phyloP scores from a whole-genome alignment of 2,888 invertebrate species.

The Tholera decimalis region DNA sequence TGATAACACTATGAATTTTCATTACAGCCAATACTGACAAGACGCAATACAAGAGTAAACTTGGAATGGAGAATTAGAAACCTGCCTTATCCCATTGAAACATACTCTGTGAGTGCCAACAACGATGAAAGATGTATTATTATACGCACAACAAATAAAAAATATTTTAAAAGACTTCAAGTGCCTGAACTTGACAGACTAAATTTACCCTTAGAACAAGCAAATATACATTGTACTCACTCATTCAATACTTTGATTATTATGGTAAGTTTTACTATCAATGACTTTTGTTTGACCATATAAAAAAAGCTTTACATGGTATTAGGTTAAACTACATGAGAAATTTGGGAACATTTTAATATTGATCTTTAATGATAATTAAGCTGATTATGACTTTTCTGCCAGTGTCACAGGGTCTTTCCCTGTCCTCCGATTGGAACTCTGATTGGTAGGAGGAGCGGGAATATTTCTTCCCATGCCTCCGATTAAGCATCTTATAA shows the following conservation, averaged over 20 bases:
- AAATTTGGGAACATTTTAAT: too few relatives aligned
- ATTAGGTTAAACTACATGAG: too few relatives aligned
- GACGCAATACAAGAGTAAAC: slow-evolving; percentile 94
- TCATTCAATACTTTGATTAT: slow-evolving; percentile 95
- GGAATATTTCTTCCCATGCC: too few relatives aligned
- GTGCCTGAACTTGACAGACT: slow-evolving; percentile 94
- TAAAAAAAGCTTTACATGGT: background rate
- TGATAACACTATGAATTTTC: slow-evolving; percentile 21
- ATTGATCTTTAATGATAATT: too few relatives aligned
- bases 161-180: slow-evolving; percentile 94
- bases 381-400: too few relatives aligned
- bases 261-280: slow-evolving; percentile 83
- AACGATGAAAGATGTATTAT: slow-evolving; percentile 92
- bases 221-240: slow-evolving; percentile 93
- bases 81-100: slow-evolving; percentile 94
- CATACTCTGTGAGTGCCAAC: slow-evolving; percentile 93
- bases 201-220: slow-evolving; percentile 92
- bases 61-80: slow-evolving; percentile 96
- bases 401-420: too few relatives aligned
- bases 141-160: slow-evolving; percentile 95
- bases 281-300: background rate
- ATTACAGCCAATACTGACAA: slow-evolving; percentile 93
- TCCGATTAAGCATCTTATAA: too few relatives aligned
- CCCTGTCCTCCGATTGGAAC: too few relatives aligned
- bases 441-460: too few relatives aligned